Conservation (phyloP, 2,888 invertebrate genomes). For the Taphrorychus bicolor region DNA sequence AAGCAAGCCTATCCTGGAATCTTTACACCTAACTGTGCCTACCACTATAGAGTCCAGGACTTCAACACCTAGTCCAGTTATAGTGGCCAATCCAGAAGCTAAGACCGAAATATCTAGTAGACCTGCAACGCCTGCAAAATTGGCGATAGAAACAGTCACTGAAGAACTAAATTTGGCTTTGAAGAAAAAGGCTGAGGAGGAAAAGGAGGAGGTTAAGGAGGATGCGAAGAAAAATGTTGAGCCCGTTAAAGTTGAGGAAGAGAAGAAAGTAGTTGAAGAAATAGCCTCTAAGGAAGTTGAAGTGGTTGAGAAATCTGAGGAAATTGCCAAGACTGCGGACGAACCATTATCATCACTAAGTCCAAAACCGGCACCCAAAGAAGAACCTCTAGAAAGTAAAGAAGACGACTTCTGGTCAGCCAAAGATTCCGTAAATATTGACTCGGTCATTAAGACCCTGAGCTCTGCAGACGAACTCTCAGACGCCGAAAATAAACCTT, state of each 20-base stretch:
- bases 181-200: slow-evolving; percentile 49
- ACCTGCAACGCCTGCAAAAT: slow-evolving; percentile 36
- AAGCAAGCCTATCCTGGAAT: slow-evolving; percentile 10
- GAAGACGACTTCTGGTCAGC: slow-evolving; percentile 78
- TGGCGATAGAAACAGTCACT: slow-evolving; percentile 53
- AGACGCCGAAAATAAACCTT: slow-evolving; percentile 54
- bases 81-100: slow-evolving; percentile 53
- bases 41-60: slow-evolving; percentile 45
- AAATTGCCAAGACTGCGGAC: background rate
- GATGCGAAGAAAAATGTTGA: slow-evolving; percentile 7
- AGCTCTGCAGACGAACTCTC: slow-evolving; percentile 63
- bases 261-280: slow-evolving; percentile 8
- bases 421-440: slow-evolving; percentile 76
- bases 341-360: too few relatives aligned
- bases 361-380: background rate
- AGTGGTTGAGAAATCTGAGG: slow-evolving; percentile 9
- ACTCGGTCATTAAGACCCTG: slow-evolving; percentile 80
- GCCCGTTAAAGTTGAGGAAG: background rate
- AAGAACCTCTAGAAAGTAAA: slow-evolving; percentile 54
- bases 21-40: slow-evolving; percentile 9
- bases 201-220: slow-evolving; percentile 45
- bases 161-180: slow-evolving; percentile 54
- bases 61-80: slow-evolving; percentile 62
- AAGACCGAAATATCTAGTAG: slow-evolving; percentile 39
- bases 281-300: slow-evolving; percentile 7